These are phyloP conservation scores for Cyanoramphus novaezelandiae DNA, from an alignment of 2,113 vertebrate species.

Conservation along the genomic window DNA sequence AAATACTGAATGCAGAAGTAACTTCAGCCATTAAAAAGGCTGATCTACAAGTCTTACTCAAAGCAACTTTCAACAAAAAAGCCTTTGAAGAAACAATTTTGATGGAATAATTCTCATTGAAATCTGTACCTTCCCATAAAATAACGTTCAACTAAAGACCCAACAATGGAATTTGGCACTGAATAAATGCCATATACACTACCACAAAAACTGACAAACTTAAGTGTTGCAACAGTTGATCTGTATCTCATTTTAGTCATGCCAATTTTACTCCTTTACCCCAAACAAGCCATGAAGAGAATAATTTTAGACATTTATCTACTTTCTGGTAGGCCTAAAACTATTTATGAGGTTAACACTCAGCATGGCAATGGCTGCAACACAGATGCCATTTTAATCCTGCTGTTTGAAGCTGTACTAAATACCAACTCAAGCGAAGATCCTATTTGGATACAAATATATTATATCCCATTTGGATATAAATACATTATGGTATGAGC, in stretches of 20 bases:
- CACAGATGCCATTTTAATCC: neutral
- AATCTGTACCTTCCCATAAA: slow-evolving; percentile 43
- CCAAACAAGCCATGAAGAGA: neutral
- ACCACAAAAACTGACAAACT: neutral
- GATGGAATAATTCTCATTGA: slow-evolving; percentile 52
- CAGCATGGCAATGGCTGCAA: neutral
- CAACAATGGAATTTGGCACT: slow-evolving; percentile 31
- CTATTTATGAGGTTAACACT: neutral
- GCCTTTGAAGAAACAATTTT: slow-evolving; percentile 58
- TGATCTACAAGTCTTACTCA: slow-evolving; percentile 66
- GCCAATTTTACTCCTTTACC: neutral
- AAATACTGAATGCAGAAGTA: slow-evolving; percentile 69
- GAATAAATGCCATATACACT: neutral
- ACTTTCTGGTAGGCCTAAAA: neutral
- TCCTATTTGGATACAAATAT: neutral
- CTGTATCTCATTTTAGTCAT: neutral
- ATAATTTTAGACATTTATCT: neutral
- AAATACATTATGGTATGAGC: neutral
- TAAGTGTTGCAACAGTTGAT: neutral
- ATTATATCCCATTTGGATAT: neutral
- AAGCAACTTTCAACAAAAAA: slow-evolving; percentile 67
- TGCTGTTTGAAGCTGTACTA: neutral
- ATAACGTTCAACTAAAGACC: slow-evolving; percentile 41
- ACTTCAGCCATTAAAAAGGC: slow-evolving; percentile 62
- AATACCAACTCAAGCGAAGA: neutral